Percentiles rank a stretch among this genome's conserved stretches.
Conservation (phyloP, 2,113 vertebrate species). For the Rhombomys opimus region DNA sequence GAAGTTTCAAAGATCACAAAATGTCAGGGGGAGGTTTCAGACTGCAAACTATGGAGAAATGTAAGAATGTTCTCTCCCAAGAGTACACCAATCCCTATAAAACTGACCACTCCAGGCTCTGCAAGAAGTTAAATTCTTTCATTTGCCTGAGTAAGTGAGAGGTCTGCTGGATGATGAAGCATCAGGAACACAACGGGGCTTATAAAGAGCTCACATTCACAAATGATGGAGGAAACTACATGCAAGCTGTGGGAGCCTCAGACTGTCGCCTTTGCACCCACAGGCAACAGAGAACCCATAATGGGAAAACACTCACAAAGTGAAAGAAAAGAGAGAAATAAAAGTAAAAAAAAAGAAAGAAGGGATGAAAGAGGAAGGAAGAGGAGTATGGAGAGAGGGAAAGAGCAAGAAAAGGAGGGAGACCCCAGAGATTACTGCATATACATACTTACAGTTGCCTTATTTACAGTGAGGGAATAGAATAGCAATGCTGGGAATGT, state of each 20-base stretch:
- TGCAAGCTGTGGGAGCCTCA: neutral
- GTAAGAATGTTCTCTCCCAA: neutral
- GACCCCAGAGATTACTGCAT: neutral
- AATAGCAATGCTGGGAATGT: neutral
- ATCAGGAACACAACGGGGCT: accelerated
- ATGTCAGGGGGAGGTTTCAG: neutral
- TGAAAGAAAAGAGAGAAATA: neutral
- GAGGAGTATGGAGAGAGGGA: too few species aligned
- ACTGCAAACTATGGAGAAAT: neutral
- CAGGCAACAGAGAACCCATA: too few species aligned
- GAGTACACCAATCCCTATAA: neutral
- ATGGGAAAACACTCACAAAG: neutral
- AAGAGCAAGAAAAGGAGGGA: neutral
- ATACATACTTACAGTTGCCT: neutral
- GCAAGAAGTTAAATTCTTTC: neutral
- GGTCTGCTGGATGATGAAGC: neutral
- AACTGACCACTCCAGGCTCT: neutral
- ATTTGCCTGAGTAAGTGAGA: too few species aligned
- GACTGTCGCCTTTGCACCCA: too few species aligned
- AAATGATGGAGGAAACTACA: accelerated
- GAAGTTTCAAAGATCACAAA: neutral
- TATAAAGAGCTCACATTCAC: neutral
- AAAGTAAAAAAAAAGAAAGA: too few species aligned
- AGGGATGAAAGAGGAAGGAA: neutral
- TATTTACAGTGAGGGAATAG: neutral